These are phyloP conservation scores for Euura lappo DNA, from an alignment of 1,140 invertebrate genomes.

Conservation along the genomic window DNA sequence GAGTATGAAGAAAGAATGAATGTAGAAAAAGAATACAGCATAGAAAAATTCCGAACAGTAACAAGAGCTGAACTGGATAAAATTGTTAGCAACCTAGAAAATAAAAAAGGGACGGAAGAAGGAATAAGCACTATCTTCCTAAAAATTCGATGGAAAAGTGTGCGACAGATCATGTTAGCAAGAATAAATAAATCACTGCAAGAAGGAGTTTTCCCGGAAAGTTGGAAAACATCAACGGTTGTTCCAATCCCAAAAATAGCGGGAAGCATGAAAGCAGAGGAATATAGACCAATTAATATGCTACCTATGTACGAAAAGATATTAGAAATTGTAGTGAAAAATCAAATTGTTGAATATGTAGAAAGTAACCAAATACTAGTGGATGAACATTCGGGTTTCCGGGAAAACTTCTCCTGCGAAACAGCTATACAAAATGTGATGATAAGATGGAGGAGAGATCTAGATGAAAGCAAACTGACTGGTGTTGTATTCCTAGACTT, in stretches of 20 bases:
- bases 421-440: slow-evolving; percentile 3
- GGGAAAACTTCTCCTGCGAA: slow-evolving; percentile 1
- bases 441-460: neutral
- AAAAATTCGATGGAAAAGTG: neutral
- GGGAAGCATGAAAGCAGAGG: neutral
- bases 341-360: slow-evolving; percentile 7
- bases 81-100: slow-evolving; percentile 2
- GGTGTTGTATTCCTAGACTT: neutral
- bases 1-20: no score
- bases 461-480: neutral
- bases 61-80: slow-evolving; percentile 2
- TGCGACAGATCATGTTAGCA: neutral
- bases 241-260: neutral
- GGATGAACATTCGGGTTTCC: neutral
- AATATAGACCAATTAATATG: slow-evolving; percentile 8
- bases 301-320: slow-evolving; percentile 1
- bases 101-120: slow-evolving; percentile 1
- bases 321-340: slow-evolving; percentile 1
- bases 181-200: neutral
- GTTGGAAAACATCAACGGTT: neutral
- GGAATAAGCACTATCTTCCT: neutral
- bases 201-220: neutral
- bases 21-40: no score
- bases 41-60: no score
- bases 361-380: neutral